Evolutionary conservation across 2,888 invertebrate genomes (phyloP).

Genomic region (Coleophora flavipennella): DNA sequence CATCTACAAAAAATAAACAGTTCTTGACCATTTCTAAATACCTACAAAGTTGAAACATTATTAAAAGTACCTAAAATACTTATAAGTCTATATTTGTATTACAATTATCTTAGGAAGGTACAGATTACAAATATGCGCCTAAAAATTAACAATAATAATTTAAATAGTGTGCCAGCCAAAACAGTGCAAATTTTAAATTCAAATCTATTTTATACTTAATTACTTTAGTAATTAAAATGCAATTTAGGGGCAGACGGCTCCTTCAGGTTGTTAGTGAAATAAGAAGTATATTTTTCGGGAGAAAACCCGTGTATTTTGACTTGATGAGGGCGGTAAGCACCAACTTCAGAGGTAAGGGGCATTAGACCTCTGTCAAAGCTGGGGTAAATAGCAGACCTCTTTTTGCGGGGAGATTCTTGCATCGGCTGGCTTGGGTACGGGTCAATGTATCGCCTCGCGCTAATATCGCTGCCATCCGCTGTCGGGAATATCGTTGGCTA

Average conservation of each 20-base stretch:
- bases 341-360: constrained; percentile 20
- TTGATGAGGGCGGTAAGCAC: constrained; percentile 31
- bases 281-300: constrained; percentile 58
- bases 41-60: too few species aligned
- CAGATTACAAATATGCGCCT: too few species aligned
- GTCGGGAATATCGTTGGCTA: constrained; percentile 60
- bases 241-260: not conserved
- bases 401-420: constrained; percentile 60
- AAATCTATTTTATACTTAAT: too few species aligned
- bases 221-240: too few species aligned
- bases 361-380: constrained; percentile 34
- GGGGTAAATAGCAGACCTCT: constrained; percentile 48
- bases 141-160: too few species aligned
- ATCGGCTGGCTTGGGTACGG: constrained; percentile 61
- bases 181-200: too few species aligned
- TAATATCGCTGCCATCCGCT: constrained; percentile 66
- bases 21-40: too few species aligned
- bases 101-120: too few species aligned
- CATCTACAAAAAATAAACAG: too few species aligned
- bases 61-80: too few species aligned
- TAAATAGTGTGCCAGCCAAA: too few species aligned
- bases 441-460: constrained; percentile 55
- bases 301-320: constrained; percentile 48
- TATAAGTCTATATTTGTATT: too few species aligned
- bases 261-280: constrained; percentile 35